phyloP scores from a whole-genome alignment of 2,888 invertebrate genomes.

The Drosophila trichaetosa region DNA sequence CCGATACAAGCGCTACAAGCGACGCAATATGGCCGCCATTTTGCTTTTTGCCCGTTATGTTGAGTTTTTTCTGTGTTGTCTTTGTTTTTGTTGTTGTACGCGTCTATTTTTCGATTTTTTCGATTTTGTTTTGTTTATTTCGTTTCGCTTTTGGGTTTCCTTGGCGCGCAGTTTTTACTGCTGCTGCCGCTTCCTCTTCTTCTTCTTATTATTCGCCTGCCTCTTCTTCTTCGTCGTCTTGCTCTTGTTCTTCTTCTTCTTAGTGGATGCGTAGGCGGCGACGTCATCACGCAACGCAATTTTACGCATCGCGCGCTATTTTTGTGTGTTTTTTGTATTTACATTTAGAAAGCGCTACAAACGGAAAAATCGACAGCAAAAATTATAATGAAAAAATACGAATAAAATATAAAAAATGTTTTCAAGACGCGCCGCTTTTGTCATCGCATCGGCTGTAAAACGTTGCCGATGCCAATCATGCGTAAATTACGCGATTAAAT shows the following conservation, averaged over 20 bases:
- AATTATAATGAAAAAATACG: neutral
- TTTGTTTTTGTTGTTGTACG: constrained; percentile 14
- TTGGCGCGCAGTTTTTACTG: constrained; percentile 37
- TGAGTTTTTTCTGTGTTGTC: constrained; percentile 20
- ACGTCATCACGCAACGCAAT: constrained; percentile 66
- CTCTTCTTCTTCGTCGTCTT: constrained; percentile 3
- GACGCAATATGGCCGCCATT: constrained; percentile 77
- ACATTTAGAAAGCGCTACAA: constrained; percentile 70
- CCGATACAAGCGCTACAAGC: constrained; percentile 56
- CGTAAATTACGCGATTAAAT: constrained; percentile 81
- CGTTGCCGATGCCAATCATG: constrained; percentile 76
- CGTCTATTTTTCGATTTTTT: constrained; percentile 50
- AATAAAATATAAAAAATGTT: constrained; percentile 22
- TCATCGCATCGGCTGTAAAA: constrained; percentile 52
- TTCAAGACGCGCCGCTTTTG: constrained; percentile 44
- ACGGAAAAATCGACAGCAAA: constrained; percentile 15
- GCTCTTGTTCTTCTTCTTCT: neutral
- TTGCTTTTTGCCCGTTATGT: constrained; percentile 69
- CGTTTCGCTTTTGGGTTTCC: constrained; percentile 51
- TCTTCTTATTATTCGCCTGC: constrained; percentile 3
- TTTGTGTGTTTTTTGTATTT: constrained; percentile 60
- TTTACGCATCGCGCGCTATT: constrained; percentile 60
- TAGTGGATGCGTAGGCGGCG: constrained; percentile 51
- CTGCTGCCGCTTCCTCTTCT: constrained; percentile 17
- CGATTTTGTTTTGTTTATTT: constrained; percentile 70